These are phyloP conservation scores for Kryptolebias marmoratus DNA, from an alignment of 2,113 vertebrate species.

Conservation along the genomic window DNA sequence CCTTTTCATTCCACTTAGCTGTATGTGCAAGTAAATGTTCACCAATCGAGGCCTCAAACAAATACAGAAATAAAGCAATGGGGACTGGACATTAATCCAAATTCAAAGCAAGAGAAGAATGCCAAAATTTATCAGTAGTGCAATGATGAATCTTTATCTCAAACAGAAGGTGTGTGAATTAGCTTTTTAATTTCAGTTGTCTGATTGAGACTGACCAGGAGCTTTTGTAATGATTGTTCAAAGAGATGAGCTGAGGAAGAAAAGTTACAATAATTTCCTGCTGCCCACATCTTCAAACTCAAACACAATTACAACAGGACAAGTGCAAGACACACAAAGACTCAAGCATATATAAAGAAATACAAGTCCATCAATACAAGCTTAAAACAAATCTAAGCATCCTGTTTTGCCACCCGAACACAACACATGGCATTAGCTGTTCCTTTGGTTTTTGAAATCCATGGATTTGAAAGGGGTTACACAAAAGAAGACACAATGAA, in stretches of 20 bases:
- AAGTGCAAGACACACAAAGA: neutral
- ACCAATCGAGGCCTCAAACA: neutral
- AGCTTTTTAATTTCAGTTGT: constrained; percentile 60
- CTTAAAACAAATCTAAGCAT: neutral
- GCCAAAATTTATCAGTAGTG: constrained; percentile 37
- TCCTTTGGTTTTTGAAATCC: constrained; percentile 1
- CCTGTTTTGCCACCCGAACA: neutral
- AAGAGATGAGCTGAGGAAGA: constrained; percentile 11
- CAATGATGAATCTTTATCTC: constrained; percentile 36
- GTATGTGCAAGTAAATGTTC: neutral
- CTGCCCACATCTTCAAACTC: constrained; percentile 22
- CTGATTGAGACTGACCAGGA: constrained; percentile 8
- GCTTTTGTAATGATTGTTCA: constrained; percentile 34
- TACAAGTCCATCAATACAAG: neutral
- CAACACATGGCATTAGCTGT: constrained; percentile 14
- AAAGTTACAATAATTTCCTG: constrained; percentile 28
- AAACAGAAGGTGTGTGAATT: constrained; percentile 58
- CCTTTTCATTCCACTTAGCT: neutral
- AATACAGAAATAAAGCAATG: constrained; percentile 4
- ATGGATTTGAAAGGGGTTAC: neutral
- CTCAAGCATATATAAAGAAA: neutral
- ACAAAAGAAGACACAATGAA: too few species aligned
- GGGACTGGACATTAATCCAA: constrained; percentile 4
- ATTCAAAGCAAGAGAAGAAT: constrained; percentile 16
- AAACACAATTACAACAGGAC: constrained; percentile 35